Evolutionary conservation across 2,888 invertebrate genomes (phyloP).

Genomic region (Lasioglossum marginatum): DNA sequence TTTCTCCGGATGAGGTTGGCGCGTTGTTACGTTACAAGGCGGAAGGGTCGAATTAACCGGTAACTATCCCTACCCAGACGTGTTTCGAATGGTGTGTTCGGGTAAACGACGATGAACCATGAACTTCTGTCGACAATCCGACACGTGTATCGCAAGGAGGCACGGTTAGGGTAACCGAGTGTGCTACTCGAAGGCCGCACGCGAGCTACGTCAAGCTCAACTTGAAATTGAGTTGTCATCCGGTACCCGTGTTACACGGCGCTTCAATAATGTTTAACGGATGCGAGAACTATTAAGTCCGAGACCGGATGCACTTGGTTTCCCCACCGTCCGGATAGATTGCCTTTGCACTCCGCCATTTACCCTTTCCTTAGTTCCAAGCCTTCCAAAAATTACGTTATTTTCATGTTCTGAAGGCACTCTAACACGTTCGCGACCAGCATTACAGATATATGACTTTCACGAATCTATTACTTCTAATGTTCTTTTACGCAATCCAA

Average conservation of each 20-base stretch:
- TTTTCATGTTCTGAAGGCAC: not conserved
- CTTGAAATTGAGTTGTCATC: conserved; percentile 84
- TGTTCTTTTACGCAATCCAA: no score
- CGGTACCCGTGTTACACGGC: conserved; percentile 80
- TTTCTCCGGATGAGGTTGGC: not conserved
- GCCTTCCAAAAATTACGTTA: not conserved
- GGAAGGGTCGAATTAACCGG: not conserved
- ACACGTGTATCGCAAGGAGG: conserved; percentile 4
- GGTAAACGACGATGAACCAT: conserved; percentile 17
- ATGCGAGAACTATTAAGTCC: conserved; percentile 80
- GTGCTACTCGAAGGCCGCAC: conserved; percentile 78
- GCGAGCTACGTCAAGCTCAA: conserved; percentile 81
- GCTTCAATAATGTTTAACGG: conserved; percentile 79
- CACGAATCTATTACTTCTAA: no score
- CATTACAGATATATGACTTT: not conserved
- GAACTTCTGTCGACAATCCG: conserved; percentile 11
- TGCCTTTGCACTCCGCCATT: not conserved
- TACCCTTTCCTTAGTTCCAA: not conserved
- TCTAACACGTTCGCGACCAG: not conserved
- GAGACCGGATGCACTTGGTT: conserved; percentile 68
- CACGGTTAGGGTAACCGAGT: conserved; percentile 11
- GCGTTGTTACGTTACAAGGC: not conserved
- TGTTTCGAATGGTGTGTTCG: not conserved
- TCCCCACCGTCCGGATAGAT: conserved; percentile 20
- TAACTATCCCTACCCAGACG: not conserved